Evolutionary conservation across 2,797 vertebrate genomes (phyloP).

Genomic region (Arctocebus calabarensis): DNA sequence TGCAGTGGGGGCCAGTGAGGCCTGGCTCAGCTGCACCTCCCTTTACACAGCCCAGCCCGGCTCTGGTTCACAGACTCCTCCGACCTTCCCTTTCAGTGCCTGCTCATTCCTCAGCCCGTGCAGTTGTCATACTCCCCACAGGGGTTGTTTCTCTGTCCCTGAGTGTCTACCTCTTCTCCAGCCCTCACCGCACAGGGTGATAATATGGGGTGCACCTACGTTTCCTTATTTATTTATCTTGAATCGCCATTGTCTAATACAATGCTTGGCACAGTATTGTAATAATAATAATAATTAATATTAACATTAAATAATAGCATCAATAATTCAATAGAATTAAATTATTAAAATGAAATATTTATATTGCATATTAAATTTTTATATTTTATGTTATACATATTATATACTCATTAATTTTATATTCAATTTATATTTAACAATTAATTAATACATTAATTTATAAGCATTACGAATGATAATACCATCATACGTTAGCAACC

Average conservation of each 20-base stretch:
- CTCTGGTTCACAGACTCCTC: neutral
- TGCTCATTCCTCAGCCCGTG: neutral
- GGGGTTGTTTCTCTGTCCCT: neutral
- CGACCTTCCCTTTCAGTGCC: neutral
- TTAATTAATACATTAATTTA: neutral
- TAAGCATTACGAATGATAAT: neutral
- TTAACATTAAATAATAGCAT: neutral
- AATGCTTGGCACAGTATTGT: neutral
- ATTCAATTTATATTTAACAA: conserved; percentile 18
- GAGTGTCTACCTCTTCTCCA: neutral
- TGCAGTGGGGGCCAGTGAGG: neutral
- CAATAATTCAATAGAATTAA: conserved; percentile 28
- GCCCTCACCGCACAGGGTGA: neutral
- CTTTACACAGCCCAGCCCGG: neutral
- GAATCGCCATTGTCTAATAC: neutral
- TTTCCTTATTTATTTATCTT: neutral
- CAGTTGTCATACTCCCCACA: neutral
- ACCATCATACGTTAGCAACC: neutral
- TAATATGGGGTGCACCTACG: rapidly evolving
- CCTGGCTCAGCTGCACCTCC: neutral
- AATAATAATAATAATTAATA: conserved; percentile 23
- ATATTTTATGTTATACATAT: neutral
- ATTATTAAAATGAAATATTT: conserved; percentile 47
- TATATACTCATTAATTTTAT: neutral
- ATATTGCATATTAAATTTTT: neutral